Evolutionary conservation across 2,888 invertebrate genomes (phyloP).

Genomic region (Elmis aenea): DNA sequence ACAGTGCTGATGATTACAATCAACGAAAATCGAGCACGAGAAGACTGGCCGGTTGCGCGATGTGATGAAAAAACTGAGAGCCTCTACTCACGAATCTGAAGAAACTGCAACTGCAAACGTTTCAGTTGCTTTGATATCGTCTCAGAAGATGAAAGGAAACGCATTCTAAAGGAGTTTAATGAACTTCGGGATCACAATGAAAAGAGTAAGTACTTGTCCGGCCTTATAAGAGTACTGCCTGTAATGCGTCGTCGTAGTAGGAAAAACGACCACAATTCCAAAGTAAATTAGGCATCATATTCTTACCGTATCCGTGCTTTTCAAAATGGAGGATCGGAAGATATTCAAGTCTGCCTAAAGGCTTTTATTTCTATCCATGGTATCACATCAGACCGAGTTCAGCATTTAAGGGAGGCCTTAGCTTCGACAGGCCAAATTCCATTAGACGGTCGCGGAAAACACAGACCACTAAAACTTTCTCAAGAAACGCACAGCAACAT

Average conservation of each 20-base stretch:
- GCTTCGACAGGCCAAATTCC: not conserved
- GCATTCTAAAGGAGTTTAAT: not conserved
- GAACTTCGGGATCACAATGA: not conserved
- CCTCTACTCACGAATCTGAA: too few species aligned
- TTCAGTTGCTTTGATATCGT: not conserved
- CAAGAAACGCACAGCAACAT: not conserved
- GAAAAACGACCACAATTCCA: too few species aligned
- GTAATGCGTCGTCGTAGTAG: not conserved
- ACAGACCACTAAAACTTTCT: slow-evolving; percentile 1
- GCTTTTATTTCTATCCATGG: not conserved
- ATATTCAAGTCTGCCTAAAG: not conserved
- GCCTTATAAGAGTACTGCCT: not conserved
- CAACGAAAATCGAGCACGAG: too few species aligned
- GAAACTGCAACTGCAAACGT: not conserved
- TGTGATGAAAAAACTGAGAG: too few species aligned
- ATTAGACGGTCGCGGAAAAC: slow-evolving; percentile 1
- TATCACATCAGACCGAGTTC: not conserved
- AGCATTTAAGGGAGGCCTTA: not conserved
- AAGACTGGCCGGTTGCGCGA: too few species aligned
- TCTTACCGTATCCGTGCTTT: not conserved
- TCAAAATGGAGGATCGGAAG: not conserved
- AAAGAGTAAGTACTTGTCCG: not conserved
- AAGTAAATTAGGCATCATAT: not conserved
- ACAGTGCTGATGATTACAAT: too few species aligned
- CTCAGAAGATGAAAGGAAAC: not conserved